These are phyloP conservation scores for Trinorchestia longiramus DNA, from an alignment of 1,140 invertebrate species.

Conservation along the genomic window DNA sequence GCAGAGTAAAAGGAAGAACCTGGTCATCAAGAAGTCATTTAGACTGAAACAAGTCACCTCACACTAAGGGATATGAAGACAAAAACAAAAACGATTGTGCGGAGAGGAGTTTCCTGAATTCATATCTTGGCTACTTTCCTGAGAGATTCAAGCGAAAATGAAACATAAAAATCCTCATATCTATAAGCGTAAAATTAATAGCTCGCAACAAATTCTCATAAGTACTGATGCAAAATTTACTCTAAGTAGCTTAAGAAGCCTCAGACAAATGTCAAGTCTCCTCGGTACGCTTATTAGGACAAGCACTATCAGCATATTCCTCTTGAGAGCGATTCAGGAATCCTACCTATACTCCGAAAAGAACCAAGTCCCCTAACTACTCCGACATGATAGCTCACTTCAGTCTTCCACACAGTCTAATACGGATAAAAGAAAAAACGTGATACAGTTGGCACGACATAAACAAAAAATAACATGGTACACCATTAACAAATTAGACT, in stretches of 20 bases:
- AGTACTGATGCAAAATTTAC: background rate
- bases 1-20: too few relatives aligned
- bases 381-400: background rate
- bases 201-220: background rate
- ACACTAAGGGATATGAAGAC: background rate
- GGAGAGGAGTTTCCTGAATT: background rate
- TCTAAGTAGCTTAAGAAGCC: background rate
- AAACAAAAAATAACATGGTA: background rate
- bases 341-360: background rate
- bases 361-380: background rate
- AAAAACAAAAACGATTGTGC: background rate
- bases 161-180: background rate
- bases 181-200: background rate
- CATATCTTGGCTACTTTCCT: background rate
- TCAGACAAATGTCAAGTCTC: background rate
- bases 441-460: background rate
- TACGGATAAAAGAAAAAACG: background rate
- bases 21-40: background rate
- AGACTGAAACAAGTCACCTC: background rate
- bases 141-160: background rate
- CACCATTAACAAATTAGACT: background rate
- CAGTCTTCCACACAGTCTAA: background rate
- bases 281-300: background rate
- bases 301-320: background rate
- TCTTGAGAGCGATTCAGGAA: background rate